Percentiles rank a stretch among this genome's conserved stretches.
Conservation (phyloP, 2,797 vertebrate genomes). For the Betta splendens region DNA sequence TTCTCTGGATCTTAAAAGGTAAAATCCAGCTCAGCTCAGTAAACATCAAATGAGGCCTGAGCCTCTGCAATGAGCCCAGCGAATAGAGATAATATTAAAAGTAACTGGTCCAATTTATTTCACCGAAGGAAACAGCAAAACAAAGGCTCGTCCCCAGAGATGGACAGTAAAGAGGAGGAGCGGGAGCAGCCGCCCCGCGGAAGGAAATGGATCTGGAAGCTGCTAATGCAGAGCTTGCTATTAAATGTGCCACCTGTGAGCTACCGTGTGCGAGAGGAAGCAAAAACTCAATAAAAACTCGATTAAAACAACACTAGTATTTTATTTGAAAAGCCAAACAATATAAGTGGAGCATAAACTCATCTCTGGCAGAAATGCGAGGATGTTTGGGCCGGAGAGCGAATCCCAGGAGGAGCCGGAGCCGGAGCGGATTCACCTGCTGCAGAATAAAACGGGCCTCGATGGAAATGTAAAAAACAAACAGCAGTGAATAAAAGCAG, state of each 20-base stretch:
- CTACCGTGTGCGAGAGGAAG: slow-evolving; percentile 28
- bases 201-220: slow-evolving; percentile 43
- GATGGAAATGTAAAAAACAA: slow-evolving; percentile 32
- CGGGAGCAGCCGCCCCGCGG: slow-evolving; percentile 23
- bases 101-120: slow-evolving; percentile 30
- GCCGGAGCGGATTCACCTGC: slow-evolving; percentile 38
- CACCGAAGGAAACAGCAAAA: slow-evolving; percentile 30
- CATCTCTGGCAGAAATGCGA: slow-evolving; percentile 29
- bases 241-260: slow-evolving; percentile 57
- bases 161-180: slow-evolving; percentile 22
- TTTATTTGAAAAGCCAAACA: slow-evolving; percentile 51
- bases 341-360: slow-evolving; percentile 17
- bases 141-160: slow-evolving; percentile 34
- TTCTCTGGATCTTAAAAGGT: neutral
- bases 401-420: slow-evolving; percentile 42
- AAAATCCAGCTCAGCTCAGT: slow-evolving; percentile 1
- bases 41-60: neutral
- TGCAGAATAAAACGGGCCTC: slow-evolving; percentile 23
- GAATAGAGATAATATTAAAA: slow-evolving; percentile 33
- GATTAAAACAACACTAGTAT: slow-evolving; percentile 49
- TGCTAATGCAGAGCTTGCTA: slow-evolving; percentile 43
- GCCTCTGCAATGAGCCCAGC: slow-evolving; percentile 9
- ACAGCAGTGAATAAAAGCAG: slow-evolving; percentile 41
- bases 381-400: slow-evolving; percentile 12
- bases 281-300: slow-evolving; percentile 62